Evolutionary conservation across 2,113 vertebrate species (phyloP).

Genomic region (Siniperca knerii): DNA sequence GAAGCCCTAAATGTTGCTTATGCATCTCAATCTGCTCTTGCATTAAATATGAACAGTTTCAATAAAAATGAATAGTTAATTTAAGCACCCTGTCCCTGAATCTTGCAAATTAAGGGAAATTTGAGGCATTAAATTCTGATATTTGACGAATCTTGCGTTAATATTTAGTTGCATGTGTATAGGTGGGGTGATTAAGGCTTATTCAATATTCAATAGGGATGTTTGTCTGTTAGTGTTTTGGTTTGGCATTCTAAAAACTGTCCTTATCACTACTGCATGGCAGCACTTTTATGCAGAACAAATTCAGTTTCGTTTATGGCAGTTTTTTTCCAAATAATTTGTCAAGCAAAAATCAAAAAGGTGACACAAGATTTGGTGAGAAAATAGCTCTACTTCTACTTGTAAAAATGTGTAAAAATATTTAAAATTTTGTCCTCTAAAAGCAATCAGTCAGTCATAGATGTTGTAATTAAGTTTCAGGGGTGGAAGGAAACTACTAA

Average conservation of each 20-base stretch:
- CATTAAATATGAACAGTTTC: neutral
- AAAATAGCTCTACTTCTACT: neutral
- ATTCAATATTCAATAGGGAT: too few relatives aligned
- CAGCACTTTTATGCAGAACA: neutral
- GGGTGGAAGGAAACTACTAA: neutral
- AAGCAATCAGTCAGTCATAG: neutral
- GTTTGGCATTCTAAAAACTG: neutral
- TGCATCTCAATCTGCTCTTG: neutral
- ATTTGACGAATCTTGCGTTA: neutral
- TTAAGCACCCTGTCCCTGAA: neutral
- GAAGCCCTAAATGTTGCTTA: neutral
- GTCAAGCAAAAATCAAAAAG: neutral
- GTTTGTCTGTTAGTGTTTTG: neutral
- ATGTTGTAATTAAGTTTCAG: too few relatives aligned
- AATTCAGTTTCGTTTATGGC: neutral
- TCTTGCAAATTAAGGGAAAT: slow-evolving; percentile 3
- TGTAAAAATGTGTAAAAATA: neutral
- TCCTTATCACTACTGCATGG: neutral
- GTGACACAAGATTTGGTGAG: neutral
- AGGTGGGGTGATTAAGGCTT: neutral
- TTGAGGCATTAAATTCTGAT: neutral
- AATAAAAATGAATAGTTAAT: slow-evolving; percentile 25
- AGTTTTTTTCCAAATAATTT: neutral
- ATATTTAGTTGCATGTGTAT: neutral
- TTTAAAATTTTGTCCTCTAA: neutral